Evolutionary conservation across 1,140 invertebrate species (phyloP).

Genomic region (Micrasema longulum): DNA sequence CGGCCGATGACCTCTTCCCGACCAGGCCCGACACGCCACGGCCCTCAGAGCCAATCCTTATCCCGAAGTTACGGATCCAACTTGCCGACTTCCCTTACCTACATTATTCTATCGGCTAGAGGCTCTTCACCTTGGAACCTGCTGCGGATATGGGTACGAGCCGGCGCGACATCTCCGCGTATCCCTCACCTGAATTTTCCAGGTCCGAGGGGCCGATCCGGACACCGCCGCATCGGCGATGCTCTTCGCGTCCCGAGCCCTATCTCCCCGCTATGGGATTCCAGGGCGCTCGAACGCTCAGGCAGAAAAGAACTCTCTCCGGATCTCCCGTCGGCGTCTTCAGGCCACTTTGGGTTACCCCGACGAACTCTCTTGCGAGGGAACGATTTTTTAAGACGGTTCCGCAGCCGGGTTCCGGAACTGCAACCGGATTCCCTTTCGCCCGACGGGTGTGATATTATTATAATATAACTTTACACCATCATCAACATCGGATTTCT

Average conservation of each 20-base stretch:
- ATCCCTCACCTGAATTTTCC: conserved; percentile 82
- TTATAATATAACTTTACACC: conserved; percentile 37
- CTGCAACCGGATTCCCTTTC: conserved; percentile 80
- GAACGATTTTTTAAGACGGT: conserved; percentile 74
- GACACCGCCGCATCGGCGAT: conserved; percentile 78
- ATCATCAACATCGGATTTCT: conserved; percentile 71
- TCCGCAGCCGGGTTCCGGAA: conserved; percentile 81
- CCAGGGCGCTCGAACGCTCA: conserved; percentile 79
- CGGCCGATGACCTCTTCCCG: conserved; percentile 62
- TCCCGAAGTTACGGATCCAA: conserved; percentile 75
- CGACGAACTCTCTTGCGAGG: conserved; percentile 66
- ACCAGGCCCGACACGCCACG: conserved; percentile 74
- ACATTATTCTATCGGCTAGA: conserved; percentile 91
- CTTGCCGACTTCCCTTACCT: conserved; percentile 74
- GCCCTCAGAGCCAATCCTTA: conserved; percentile 81
- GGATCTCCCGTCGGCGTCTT: conserved; percentile 80
- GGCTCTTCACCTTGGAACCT: conserved; percentile 91
- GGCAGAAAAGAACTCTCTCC: conserved; percentile 86
- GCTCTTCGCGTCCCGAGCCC: conserved; percentile 78
- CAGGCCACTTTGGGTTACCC: conserved; percentile 64
- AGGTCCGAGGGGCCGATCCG: conserved; percentile 76
- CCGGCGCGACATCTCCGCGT: conserved; percentile 74
- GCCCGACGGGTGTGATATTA: conserved; percentile 67
- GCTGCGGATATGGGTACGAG: conserved; percentile 86
- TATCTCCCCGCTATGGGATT: conserved; percentile 79